These are phyloP conservation scores for Xyrichtys novacula DNA, from an alignment of 2,797 vertebrate genomes.

Conservation along the genomic window DNA sequence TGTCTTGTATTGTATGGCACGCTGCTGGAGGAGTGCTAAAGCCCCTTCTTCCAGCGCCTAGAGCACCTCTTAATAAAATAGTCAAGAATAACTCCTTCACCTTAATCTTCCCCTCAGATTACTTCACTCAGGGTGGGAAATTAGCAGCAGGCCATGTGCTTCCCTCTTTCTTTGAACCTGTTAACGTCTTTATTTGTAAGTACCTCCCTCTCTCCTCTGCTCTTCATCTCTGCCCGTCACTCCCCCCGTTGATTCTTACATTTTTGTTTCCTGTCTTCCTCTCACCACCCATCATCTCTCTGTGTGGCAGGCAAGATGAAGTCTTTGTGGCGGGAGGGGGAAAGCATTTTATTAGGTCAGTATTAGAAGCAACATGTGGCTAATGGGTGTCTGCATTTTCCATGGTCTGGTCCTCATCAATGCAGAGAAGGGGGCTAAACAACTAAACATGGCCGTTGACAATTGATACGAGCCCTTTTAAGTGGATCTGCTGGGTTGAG, in stretches of 20 bases:
- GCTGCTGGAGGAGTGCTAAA: conserved; percentile 87
- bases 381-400: conserved; percentile 79
- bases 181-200: conserved; percentile 50
- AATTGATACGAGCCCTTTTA: conserved; percentile 79
- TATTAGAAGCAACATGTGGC: conserved; percentile 80
- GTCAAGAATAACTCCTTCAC: conserved; percentile 88
- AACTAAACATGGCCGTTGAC: conserved; percentile 77
- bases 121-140: conserved; percentile 85
- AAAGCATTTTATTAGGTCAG: conserved; percentile 79
- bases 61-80: conserved; percentile 89
- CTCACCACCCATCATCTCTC: conserved; percentile 26
- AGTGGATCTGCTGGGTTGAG: conserved; percentile 73
- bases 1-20: conserved; percentile 91
- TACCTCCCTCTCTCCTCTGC: conserved; percentile 6
- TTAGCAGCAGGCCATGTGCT: conserved; percentile 82
- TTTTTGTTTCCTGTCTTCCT: conserved; percentile 34
- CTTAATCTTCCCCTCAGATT: conserved; percentile 89
- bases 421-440: conserved; percentile 70
- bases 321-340: conserved; percentile 54
- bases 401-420: conserved; percentile 79
- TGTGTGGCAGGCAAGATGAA: conserved; percentile 62
- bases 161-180: conserved; percentile 59
- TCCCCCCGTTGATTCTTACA: conserved; percentile 31
- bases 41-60: conserved; percentile 86
- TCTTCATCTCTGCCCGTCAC: conserved; percentile 24